A percentile compares a stretch with the other conserved stretches of the same genome.
These are phyloP conservation scores for Anagyrus pseudococci DNA, from an alignment of 2,888 invertebrate species.

Conservation along the genomic window DNA sequence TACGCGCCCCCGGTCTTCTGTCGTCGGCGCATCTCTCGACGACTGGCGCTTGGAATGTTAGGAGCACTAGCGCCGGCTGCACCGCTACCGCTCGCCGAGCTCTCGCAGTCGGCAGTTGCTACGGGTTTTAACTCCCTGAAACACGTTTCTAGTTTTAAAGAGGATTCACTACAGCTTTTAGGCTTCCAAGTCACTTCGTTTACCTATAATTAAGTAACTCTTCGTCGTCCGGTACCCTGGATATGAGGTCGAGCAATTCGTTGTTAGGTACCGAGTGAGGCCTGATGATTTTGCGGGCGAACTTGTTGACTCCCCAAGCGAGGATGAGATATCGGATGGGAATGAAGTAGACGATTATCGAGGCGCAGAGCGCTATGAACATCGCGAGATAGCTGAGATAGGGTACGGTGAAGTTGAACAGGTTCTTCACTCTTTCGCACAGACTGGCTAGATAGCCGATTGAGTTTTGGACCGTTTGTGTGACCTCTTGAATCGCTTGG, in stretches of 20 bases:
- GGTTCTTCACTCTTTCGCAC: conserved; percentile 92
- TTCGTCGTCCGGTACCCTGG: conserved; percentile 93
- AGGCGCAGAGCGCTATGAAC: conserved; percentile 74
- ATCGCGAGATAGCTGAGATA: conserved; percentile 94
- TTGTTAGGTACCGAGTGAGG: conserved; percentile 97
- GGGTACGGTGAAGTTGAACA: conserved; percentile 96
- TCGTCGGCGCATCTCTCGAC: conserved; percentile 70
- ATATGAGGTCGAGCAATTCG: conserved; percentile 92
- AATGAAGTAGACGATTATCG: conserved; percentile 84
- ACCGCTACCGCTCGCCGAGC: conserved; percentile 23
- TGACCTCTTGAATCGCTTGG: conserved; percentile 96
- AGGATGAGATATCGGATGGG: conserved; percentile 89
- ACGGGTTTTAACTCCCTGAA: conserved; percentile 73
- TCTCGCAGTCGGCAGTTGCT: conserved; percentile 64
- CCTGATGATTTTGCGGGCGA: conserved; percentile 88
- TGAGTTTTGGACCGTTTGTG: conserved; percentile 94
- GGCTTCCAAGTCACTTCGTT: too few relatives aligned
- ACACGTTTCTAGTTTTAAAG: conserved; percentile 10
- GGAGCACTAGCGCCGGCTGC: not conserved
- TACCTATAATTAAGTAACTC: conserved; percentile 76
- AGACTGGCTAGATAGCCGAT: conserved; percentile 94
- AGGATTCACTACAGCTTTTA: not conserved
- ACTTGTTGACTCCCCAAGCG: conserved; percentile 96
- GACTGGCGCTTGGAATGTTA: conserved; percentile 32
- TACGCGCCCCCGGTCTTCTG: conserved; percentile 69